Conservation (phyloP, 2,113 vertebrate genomes). For the Brachypodius melanocephalos region DNA sequence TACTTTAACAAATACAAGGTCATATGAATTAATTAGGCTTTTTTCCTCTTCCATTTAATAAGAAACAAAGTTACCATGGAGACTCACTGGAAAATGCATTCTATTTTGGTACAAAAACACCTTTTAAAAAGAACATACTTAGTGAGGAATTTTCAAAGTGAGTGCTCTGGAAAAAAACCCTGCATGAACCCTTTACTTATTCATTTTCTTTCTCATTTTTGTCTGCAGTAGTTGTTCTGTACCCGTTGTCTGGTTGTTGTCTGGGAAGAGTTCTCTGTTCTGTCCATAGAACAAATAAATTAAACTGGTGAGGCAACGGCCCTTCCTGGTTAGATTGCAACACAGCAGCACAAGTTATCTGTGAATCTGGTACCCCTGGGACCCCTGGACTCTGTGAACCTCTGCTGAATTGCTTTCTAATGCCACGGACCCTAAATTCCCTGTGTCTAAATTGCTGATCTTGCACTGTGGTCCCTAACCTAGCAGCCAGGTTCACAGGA, state of each 20-base stretch:
- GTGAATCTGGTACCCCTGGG: not conserved
- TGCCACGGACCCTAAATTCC: not conserved
- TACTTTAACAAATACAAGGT: slow-evolving; percentile 58
- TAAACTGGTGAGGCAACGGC: not conserved
- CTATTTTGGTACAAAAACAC: slow-evolving; percentile 56
- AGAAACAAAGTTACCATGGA: slow-evolving; percentile 76
- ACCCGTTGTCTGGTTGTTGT: not conserved
- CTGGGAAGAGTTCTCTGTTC: not conserved
- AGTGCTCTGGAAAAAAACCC: not conserved
- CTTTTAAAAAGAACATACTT: slow-evolving; percentile 46
- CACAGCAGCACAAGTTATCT: not conserved
- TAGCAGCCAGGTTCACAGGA: not conserved
- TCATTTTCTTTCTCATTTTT: not conserved
- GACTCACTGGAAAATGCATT: slow-evolving; percentile 58
- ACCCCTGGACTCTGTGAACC: not conserved
- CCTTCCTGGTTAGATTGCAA: not conserved
- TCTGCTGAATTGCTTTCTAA: not conserved
- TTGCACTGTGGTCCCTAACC: not conserved
- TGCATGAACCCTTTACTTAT: not conserved
- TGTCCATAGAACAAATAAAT: not conserved
- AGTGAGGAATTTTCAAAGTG: slow-evolving; percentile 29
- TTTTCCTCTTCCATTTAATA: slow-evolving; percentile 66
- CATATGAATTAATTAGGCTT: slow-evolving; percentile 65
- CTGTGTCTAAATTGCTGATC: not conserved
- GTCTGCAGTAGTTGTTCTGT: not conserved